A percentile compares a stretch with the other conserved stretches of the same genome.
Conservation (phyloP, 2,113 vertebrate species). For the Toxotes jaculatrix region DNA sequence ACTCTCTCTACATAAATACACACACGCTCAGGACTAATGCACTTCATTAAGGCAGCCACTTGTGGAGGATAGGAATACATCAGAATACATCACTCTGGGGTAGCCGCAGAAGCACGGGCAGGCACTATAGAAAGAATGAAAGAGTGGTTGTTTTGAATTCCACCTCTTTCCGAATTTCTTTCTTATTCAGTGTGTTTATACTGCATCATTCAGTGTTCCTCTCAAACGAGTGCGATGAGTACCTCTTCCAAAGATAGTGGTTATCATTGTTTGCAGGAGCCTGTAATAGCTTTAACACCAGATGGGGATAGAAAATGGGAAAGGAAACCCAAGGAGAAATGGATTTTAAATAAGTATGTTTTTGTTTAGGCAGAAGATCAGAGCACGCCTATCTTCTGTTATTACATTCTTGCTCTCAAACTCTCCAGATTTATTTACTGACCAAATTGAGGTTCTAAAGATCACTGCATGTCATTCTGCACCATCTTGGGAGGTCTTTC, state of each 20-base stretch:
- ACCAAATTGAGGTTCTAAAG: slow-evolving; percentile 40
- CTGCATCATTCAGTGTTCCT: slow-evolving; percentile 45
- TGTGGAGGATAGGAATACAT: slow-evolving; percentile 34
- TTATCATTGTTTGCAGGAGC: slow-evolving; percentile 43
- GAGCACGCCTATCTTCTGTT: slow-evolving; percentile 2
- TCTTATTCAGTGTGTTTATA: slow-evolving; percentile 20
- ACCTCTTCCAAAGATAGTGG: slow-evolving; percentile 34
- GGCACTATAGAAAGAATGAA: slow-evolving; percentile 19
- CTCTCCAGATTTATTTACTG: slow-evolving; percentile 57
- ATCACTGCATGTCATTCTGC: slow-evolving; percentile 10
- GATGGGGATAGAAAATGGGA: slow-evolving; percentile 25
- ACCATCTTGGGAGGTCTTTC: slow-evolving; percentile 65
- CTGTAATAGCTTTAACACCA: slow-evolving; percentile 43
- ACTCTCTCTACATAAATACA: slow-evolving; percentile 23
- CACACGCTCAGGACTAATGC: slow-evolving; percentile 52
- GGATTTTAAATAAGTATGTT: slow-evolving; percentile 40
- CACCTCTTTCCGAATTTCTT: slow-evolving; percentile 14
- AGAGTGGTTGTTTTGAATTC: slow-evolving; percentile 11
- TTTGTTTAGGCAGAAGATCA: slow-evolving; percentile 49
- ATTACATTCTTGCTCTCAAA: slow-evolving; percentile 19
- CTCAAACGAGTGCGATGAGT: slow-evolving; percentile 25
- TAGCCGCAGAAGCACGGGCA: slow-evolving; percentile 3
- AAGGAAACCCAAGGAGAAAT: slow-evolving; percentile 24
- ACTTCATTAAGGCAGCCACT: slow-evolving; percentile 60
- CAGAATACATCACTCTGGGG: slow-evolving; percentile 29